Conservation (phyloP, 1,140 invertebrate genomes). For the Drosophila erecta region DNA sequence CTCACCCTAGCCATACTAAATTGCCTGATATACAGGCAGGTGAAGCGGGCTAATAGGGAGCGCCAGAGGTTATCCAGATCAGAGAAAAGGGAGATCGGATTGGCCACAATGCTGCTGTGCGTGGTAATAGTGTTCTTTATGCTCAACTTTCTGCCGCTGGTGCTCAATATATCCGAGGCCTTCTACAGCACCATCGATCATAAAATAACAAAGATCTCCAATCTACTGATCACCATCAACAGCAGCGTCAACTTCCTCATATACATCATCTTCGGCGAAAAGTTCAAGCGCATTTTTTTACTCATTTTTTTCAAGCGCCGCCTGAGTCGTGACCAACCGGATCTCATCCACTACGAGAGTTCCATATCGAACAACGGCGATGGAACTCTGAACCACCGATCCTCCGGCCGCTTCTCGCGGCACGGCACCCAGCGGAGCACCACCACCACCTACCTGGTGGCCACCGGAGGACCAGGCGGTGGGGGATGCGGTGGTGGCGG, state of each 20-base stretch:
- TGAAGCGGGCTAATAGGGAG: slow-evolving; percentile 92
- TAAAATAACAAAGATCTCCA: slow-evolving; percentile 93
- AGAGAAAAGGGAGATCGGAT: slow-evolving; percentile 93
- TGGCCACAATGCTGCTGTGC: slow-evolving; percentile 96
- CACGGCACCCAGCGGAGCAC: slow-evolving; percentile 86
- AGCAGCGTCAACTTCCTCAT: slow-evolving; percentile 98
- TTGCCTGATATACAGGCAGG: slow-evolving; percentile 94
- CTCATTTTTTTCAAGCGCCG: slow-evolving; percentile 91
- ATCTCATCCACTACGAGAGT: slow-evolving; percentile 92
- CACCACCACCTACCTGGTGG: slow-evolving; percentile 77
- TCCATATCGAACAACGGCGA: slow-evolving; percentile 91
- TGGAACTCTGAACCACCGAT: slow-evolving; percentile 86
- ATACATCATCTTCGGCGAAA: slow-evolving; percentile 98
- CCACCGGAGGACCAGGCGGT: slow-evolving; percentile 40
- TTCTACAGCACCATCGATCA: slow-evolving; percentile 89
- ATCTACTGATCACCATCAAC: slow-evolving; percentile 98
- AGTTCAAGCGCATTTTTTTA: slow-evolving; percentile 96
- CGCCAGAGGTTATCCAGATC: slow-evolving; percentile 91
- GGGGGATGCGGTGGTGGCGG: slow-evolving; percentile 84
- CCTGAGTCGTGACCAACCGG: slow-evolving; percentile 88
- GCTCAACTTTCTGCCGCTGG: slow-evolving; percentile 96
- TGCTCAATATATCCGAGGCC: slow-evolving; percentile 94
- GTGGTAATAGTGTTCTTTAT: slow-evolving; percentile 97
- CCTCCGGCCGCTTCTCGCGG: slow-evolving; percentile 88
- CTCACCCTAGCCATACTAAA: slow-evolving; percentile 94